Evolutionary conservation across 1,140 invertebrate species (phyloP).

Genomic region (Sitobion miscanthi): DNA sequence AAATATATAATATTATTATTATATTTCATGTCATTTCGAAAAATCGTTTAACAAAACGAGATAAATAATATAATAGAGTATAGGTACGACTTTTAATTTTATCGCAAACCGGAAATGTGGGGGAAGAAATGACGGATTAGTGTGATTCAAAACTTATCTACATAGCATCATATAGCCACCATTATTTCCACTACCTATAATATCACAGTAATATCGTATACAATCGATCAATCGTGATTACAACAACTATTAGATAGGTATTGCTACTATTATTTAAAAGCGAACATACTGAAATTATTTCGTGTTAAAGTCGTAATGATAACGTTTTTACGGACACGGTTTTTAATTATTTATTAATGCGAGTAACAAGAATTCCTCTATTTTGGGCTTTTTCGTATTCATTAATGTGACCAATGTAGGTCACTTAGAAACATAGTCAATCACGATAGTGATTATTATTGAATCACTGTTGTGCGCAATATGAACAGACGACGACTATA

Average conservation of each 20-base stretch:
- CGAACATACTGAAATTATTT: background rate
- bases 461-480: background rate
- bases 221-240: background rate
- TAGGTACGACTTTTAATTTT: background rate
- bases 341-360: background rate
- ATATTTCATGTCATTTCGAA: background rate
- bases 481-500: background rate
- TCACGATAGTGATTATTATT: background rate
- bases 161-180: background rate
- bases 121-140: background rate
- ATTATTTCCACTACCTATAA: background rate
- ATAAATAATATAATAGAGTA: conserved; percentile 10
- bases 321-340: background rate
- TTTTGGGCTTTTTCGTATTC: background rate
- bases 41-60: background rate
- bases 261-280: background rate
- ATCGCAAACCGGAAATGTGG: background rate
- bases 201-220: background rate
- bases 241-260: background rate
- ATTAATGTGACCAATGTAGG: background rate
- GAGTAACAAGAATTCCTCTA: background rate
- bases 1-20: background rate
- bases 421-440: background rate
- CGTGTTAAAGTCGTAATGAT: background rate
- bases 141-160: background rate